These are phyloP conservation scores for Lanius collurio DNA, from an alignment of 2,113 vertebrate species.

Conservation along the genomic window DNA sequence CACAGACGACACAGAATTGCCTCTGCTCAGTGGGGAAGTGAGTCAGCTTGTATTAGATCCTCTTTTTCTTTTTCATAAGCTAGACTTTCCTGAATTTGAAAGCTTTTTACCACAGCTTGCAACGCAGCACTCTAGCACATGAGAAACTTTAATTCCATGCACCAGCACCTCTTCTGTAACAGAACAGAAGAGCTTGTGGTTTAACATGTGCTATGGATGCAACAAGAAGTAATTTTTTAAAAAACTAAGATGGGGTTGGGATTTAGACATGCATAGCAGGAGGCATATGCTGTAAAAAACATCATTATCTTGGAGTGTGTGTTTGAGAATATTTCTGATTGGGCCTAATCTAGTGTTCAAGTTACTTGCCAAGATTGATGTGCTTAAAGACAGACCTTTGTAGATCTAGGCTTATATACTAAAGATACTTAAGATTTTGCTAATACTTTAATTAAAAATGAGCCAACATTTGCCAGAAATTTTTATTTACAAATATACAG, in stretches of 20 bases:
- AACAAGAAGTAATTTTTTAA: neutral
- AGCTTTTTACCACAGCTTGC: constrained; percentile 41
- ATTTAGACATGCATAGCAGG: neutral
- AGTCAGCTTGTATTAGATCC: constrained; percentile 62
- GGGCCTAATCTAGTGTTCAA: neutral
- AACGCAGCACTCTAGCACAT: neutral
- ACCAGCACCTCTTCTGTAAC: neutral
- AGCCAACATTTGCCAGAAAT: neutral
- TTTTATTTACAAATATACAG: neutral
- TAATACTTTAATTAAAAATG: neutral
- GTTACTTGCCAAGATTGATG: neutral
- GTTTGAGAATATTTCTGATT: neutral
- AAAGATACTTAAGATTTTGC: neutral
- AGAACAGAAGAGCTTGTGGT: neutral
- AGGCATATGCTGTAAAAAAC: neutral
- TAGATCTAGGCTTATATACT: neutral
- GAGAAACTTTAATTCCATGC: neutral
- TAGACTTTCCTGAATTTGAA: constrained; percentile 59
- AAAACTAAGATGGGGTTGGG: neutral
- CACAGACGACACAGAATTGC: neutral
- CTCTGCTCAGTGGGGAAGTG: neutral
- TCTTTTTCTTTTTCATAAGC: constrained; percentile 61
- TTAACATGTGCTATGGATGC: neutral
- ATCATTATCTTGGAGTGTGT: neutral
- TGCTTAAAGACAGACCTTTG: neutral